Base-by-base conservation (phyloP, 1,140 invertebrate species). In the Drosophila hydei region DNA sequence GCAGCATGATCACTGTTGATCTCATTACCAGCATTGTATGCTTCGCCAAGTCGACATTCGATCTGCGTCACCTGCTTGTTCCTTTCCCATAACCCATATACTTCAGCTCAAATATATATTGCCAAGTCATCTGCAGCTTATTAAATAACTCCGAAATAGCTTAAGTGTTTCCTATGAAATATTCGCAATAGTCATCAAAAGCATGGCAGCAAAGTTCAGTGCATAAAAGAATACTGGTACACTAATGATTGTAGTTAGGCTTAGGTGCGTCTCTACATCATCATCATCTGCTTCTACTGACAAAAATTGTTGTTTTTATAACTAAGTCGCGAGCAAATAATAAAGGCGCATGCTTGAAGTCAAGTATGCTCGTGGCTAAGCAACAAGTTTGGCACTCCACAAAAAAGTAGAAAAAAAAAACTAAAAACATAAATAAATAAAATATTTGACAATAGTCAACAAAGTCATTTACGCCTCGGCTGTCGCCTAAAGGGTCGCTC, bases 241-340 rank as follows among this genome's bases (percentile, higher is more conserved):
- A 27, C 12, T 38, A 38, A 38, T 14, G 9, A 27, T 23, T 27
- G 19, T 16, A 25, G 52, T 9, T 51, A 33, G n/a, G 12, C 6
- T 30, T 18, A 51, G 38, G 45, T n/a, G 27, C 25, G 33, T 21
- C 14, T 52, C 50, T 50, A 21, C 1, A 4, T 1, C 38, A 2
- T 16, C 6, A 4, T 42, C 38, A 16, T 3, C 38, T 42, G 14
- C 38, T 42, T 16, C 14, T 54, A 33, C 45, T 77, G 52, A 54
- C 33, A 45, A 16, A 25, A 69, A 62, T 38, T 14, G 30, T 61
- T 78, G 67, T 72, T 61, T 75, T 80, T 68, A 81, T 61, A 81
- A 64, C 77, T 87, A 87, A 88, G 70, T 87, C 78, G 42, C 81
- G 72, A 60, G 75, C 71, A 87, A 87, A 87, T 61, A 85, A 38